Base-by-base conservation (phyloP, 2,113 vertebrate species). In the Brachyhypopomus occidentalis region DNA sequence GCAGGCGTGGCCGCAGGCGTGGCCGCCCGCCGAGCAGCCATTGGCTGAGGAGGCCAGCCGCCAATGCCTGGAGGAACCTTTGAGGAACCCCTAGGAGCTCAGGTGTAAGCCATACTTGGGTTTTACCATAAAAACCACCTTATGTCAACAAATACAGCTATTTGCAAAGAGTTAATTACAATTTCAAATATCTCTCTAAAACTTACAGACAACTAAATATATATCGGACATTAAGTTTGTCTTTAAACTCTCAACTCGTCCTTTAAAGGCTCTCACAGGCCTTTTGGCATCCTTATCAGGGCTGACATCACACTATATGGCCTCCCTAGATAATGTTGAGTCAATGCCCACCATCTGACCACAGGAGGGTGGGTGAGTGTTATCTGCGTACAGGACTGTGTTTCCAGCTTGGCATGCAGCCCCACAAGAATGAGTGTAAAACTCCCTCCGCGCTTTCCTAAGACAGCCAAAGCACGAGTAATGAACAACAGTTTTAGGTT, bases 351-450 rank as follows among this genome's bases (percentile, higher is more conserved):
- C 34, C 45, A 63, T 80, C 16, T 17, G 23, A 63, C 19, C 38
- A 64, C 58, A 80, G 16, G 63, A 64, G 70, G 59, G 78, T 80
- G 58, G 55, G 59, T 55, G 27, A 36, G 20, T 48, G 41, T 80
- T 73, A 80, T 80, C 78, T 73, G 78, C 9, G 41, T 5, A 9
- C 60, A 52, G 20, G 22, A 5, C 19, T 58, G 64, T 17, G 76
- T 58, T 48, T 73, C 27, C 34, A 62, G 55, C 25, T 36, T 63
- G 69, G 17, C 22, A n/a, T 45, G 27, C 41, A 55, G 16, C 25
- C 16, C 22, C 11, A 23, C 62, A 67, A 36, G 34, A 36, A 36
- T 36, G 34, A 36, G 27, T 36, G 30, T 19, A 67, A 67, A 67
- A 5, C 64, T 14, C 64, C 64, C 1, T 52, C 45, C 45, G 14